phyloP scores from a whole-genome alignment of 2,113 vertebrate species.

The Chinchilla lanigera region DNA sequence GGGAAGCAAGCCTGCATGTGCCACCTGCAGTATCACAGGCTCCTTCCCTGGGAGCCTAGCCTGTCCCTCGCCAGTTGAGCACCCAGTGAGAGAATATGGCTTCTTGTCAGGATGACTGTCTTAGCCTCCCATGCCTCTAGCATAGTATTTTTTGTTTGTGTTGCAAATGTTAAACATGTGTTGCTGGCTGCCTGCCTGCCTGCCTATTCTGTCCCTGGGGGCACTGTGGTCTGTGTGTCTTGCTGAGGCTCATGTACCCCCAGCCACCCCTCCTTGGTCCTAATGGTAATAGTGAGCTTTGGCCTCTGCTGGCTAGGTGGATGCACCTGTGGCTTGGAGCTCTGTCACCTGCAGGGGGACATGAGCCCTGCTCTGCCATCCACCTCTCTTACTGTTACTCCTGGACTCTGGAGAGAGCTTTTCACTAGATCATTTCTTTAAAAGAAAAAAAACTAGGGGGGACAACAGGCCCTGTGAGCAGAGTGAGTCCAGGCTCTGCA shows the following conservation, averaged over 20 bases:
- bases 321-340: too few species aligned
- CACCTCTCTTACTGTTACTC: fast-evolving
- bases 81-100: neutral
- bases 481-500: too few species aligned
- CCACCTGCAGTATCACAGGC: too few species aligned
- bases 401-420: neutral
- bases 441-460: neutral
- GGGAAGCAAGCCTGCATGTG: fast-evolving
- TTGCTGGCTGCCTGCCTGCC: too few species aligned
- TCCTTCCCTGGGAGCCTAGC: too few species aligned
- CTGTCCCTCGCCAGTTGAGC: neutral
- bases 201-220: too few species aligned
- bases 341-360: neutral
- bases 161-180: neutral
- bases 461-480: too few species aligned
- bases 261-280: neutral
- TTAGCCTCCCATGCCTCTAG: neutral
- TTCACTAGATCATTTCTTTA: neutral
- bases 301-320: too few species aligned
- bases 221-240: neutral
- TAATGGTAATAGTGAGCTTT: neutral
- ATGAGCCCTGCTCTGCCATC: too few species aligned
- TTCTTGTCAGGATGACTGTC: neutral
- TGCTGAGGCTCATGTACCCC: too few species aligned
- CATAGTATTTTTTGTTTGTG: too few species aligned